Base-by-base conservation (phyloP, 2,888 invertebrate genomes). In the Lasioglossum oenotherae region DNA sequence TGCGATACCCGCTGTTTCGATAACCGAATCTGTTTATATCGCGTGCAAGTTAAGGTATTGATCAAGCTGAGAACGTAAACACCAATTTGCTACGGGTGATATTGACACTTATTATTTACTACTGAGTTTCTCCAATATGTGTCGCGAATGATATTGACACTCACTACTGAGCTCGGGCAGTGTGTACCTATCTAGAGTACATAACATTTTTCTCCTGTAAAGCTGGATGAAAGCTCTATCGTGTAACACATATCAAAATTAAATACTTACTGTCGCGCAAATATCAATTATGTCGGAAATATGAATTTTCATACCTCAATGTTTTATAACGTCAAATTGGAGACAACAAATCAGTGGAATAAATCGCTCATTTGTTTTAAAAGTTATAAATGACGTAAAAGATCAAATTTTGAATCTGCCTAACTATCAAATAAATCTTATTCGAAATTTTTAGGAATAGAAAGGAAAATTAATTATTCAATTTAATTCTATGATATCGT, bases 71-170 rank as follows among this genome's bases (percentile, higher is more conserved):
- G 35, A 79, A 71, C 19, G 49, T 53, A 44, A 19, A 74, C 53
- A 64, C 53, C 53, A 46, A 53, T 53, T 80, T 74, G 38, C 5
- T n/a, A 38, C 71, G 75, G 14, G n/a, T 79, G 84, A 84, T 85
- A 75, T 84, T 80, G 79, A 84, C 84, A 84, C 57, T 85, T 72
- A 84, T 80, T 84, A 85, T 85, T 85, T 85, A 79, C 79, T 74
- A 44, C 4, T 72, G 79, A 79, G 79, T 85, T 84, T 80, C 53
- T 19, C 74, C 80, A 53, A 75, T 80, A 73, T 27, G n/a, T 67
- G 75, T 38, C 73, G 73, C 57, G 57, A 38, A 80, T 74, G 80
- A 85, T 85, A 85, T 84, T 74, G 80, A 85, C 84, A 80, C 57
- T 80, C 72, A 60, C 80, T 76, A 84, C 80, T 67, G 75, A 64